Evolutionary conservation across 2,888 invertebrate genomes (phyloP).

Genomic region (Dusona sp.): DNA sequence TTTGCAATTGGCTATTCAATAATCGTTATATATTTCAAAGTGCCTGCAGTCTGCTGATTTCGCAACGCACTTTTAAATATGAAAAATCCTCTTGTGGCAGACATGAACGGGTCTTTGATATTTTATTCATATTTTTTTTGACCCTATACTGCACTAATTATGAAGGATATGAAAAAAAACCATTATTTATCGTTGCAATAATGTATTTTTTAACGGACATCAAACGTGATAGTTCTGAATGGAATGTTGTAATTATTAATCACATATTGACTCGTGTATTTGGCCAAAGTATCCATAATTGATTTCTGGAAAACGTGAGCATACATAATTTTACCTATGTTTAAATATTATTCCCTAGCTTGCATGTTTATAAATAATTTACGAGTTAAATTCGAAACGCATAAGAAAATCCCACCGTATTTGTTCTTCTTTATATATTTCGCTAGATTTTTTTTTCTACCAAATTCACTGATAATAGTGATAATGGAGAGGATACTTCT

Average conservation of each 20-base stretch:
- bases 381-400: neutral
- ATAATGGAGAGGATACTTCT: constrained; percentile 19
- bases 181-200: neutral
- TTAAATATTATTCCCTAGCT: neutral
- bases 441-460: neutral
- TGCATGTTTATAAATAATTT: neutral
- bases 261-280: neutral
- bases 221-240: neutral
- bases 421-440: neutral
- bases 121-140: neutral
- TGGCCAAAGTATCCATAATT: neutral
- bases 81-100: neutral
- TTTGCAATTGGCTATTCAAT: constrained; percentile 26
- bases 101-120: neutral
- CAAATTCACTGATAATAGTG: neutral
- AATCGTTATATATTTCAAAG: constrained; percentile 33
- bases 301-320: neutral
- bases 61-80: neutral
- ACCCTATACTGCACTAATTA: neutral
- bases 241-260: neutral
- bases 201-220: neutral
- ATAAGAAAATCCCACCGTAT: neutral
- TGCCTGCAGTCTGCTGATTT: neutral
- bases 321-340: neutral
- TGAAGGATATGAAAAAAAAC: neutral